A percentile compares a stretch with the other conserved stretches of the same genome.
These are phyloP conservation scores for Arctia plantaginis DNA, from an alignment of 2,888 invertebrate species.

Conservation along the genomic window DNA sequence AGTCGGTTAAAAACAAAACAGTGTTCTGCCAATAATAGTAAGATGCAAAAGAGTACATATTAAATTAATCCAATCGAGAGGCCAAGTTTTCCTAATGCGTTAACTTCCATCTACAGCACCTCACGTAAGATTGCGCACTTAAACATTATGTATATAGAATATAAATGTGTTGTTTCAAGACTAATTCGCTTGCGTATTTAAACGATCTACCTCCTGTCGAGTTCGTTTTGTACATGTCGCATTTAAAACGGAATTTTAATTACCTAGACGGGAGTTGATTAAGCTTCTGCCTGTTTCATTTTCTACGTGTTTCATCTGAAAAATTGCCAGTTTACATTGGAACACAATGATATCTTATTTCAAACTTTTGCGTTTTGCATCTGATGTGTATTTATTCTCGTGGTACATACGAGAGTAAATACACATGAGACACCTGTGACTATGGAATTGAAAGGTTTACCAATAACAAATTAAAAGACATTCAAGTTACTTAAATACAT, in stretches of 20 bases:
- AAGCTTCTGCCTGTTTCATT: background rate
- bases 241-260: constrained; percentile 40
- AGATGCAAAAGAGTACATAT: background rate
- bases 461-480: too few species aligned
- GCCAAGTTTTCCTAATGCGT: background rate
- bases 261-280: constrained; percentile 24
- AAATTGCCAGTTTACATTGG: background rate
- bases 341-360: background rate
- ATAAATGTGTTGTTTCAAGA: constrained; percentile 36
- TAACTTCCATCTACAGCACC: constrained; percentile 6
- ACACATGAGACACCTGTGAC: too few species aligned
- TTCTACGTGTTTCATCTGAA: background rate
- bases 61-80: background rate
- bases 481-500: too few species aligned
- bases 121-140: constrained; percentile 15
- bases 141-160: constrained; percentile 25
- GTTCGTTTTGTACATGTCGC: constrained; percentile 43
- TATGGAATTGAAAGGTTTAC: background rate
- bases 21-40: background rate
- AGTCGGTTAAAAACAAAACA: background rate
- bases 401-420: too few species aligned
- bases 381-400: too few species aligned
- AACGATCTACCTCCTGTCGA: constrained; percentile 33
- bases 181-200: constrained; percentile 35
- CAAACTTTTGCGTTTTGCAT: background rate